Base-by-base conservation (phyloP, 2,797 vertebrate genomes). In the Astyanax mexicanus region DNA sequence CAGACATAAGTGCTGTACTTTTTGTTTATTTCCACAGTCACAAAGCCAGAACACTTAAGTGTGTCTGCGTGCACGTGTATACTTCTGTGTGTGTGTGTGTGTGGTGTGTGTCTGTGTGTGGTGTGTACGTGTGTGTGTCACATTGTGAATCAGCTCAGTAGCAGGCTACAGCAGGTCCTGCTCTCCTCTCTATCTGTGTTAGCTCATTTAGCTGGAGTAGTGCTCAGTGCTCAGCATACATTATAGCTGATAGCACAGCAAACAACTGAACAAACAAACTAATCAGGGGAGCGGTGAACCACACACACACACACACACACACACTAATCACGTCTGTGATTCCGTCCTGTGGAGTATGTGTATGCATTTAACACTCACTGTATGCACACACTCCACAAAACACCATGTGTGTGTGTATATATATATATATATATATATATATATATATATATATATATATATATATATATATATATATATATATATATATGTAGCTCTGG, bases 191-290 rank as follows among this genome's bases (percentile, higher is more conserved):
- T 74, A 38, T 75, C 51, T 47, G 35, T 73, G 21, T 75, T 64
- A 40, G 58, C 27, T 79, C 54, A 69, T 64, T 70, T 78, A 54
- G 40, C 40, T 57, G 19, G 25, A 60, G 42, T 13, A 74, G 37
- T 4, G 72, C 38, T 45, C 27, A 60, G 62, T 25, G 69, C 61
- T 62, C 32, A 45, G 67, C 44, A 62, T 69, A 54, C 38, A 76
- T 61, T 76, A 76, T 12, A 2, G 73, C 80, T 81, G 81, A 72
- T 60, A 11, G 58, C 75, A 65, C 70, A 37, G 69, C 80, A 84
- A 86, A 79, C 38, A 80, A 70, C 80, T 74, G 66, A 86, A 81
- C 83, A 87, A 88, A 86, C 83, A 64, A 58, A 84, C 77, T 79
- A 86, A 87, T 85, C 84, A 82, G 4, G 0, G 37, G 60, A 45